Evolutionary conservation across 1,140 invertebrate genomes (phyloP).

Genomic region (Drosophila yakuba): DNA sequence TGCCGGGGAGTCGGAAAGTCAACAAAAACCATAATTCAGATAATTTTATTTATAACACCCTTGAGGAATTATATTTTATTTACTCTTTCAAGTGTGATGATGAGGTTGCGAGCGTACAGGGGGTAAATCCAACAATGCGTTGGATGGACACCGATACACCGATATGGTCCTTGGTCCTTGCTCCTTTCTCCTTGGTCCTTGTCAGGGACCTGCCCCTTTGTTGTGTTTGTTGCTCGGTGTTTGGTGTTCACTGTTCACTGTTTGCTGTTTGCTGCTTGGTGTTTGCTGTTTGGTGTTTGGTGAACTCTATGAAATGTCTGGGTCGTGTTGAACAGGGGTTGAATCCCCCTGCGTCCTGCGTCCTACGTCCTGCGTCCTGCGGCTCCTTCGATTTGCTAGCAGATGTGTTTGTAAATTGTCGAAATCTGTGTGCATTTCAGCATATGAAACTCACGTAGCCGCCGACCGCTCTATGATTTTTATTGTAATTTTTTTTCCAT

Average conservation of each 20-base stretch:
- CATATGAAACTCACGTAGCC: slow-evolving; percentile 73
- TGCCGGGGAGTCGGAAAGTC: slow-evolving; percentile 62
- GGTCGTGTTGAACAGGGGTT: slow-evolving; percentile 54
- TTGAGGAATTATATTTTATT: slow-evolving; percentile 84
- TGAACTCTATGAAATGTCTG: slow-evolving; percentile 44
- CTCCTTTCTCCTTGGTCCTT: slow-evolving; percentile 7
- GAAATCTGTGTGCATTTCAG: slow-evolving; percentile 80
- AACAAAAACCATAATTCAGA: slow-evolving; percentile 83
- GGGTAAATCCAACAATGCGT: slow-evolving; percentile 6
- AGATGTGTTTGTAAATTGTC: slow-evolving; percentile 80
- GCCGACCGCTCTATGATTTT: slow-evolving; percentile 22
- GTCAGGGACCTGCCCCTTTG: slow-evolving; percentile 53
- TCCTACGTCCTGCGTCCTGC: neutral
- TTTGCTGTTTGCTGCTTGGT: neutral
- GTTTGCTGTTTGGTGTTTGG: slow-evolving; percentile 11
- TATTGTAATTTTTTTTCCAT: slow-evolving; percentile 14
- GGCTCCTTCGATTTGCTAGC: slow-evolving; percentile 74
- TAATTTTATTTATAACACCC: slow-evolving; percentile 84
- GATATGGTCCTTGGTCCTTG: slow-evolving; percentile 2
- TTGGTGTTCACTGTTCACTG: neutral
- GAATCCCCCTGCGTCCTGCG: slow-evolving; percentile 21
- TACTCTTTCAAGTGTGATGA: slow-evolving; percentile 83
- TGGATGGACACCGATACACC: slow-evolving; percentile 22
- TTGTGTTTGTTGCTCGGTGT: slow-evolving; percentile 2
- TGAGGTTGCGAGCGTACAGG: slow-evolving; percentile 55